Evolutionary conservation across 2,797 vertebrate genomes (phyloP).

Genomic region (Sebastes kiyomatsui): DNA sequence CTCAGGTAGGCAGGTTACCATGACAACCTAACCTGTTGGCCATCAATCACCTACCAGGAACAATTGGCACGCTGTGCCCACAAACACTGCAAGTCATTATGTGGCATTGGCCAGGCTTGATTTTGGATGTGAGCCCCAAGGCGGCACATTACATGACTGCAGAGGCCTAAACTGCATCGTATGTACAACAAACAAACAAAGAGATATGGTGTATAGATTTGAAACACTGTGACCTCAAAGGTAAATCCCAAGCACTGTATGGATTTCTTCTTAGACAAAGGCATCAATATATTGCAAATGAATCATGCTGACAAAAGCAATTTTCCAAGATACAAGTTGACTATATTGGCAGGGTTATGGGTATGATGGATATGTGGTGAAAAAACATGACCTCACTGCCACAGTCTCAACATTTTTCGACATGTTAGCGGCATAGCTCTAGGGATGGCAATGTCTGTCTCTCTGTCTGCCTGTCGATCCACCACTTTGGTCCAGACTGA

Average conservation of each 20-base stretch:
- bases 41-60: constrained; percentile 62
- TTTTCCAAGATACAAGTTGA: constrained; percentile 25
- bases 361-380: constrained; percentile 17
- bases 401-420: background rate
- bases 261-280: constrained; percentile 39
- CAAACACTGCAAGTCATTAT: constrained; percentile 43
- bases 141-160: background rate
- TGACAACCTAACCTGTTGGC: constrained; percentile 63
- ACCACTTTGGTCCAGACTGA: background rate
- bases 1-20: constrained; percentile 62
- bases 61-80: constrained; percentile 46
- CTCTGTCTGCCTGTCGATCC: background rate
- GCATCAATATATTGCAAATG: constrained; percentile 41
- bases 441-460: background rate
- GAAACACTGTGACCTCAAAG: constrained; percentile 17
- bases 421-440: background rate
- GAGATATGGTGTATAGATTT: background rate
- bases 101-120: constrained; percentile 26
- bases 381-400: constrained; percentile 8
- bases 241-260: constrained; percentile 9
- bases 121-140: constrained; percentile 28
- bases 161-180: background rate
- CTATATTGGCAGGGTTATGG: constrained; percentile 32
- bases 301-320: constrained; percentile 36
- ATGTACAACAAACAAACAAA: background rate